A percentile compares a stretch with the other conserved stretches of the same genome.
Evolutionary conservation across 2,888 invertebrate genomes (phyloP).

Genomic region (Blastobasis adustella): DNA sequence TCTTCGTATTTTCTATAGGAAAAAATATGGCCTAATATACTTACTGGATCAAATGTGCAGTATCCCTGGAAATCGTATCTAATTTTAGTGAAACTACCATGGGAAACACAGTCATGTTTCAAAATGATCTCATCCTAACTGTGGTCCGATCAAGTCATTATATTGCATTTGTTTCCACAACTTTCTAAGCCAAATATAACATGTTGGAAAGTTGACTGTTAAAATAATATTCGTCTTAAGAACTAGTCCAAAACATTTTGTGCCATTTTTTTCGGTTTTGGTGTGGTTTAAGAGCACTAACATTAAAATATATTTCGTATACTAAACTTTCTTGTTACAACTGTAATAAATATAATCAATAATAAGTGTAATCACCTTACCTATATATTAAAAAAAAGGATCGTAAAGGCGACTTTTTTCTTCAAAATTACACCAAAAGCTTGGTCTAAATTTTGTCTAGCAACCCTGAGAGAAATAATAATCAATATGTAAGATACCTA

Average conservation of each 20-base stretch:
- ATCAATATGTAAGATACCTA: too few relatives aligned
- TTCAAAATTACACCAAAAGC: too few relatives aligned
- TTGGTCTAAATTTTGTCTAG: too few relatives aligned
- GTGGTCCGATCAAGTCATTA: conserved; percentile 57
- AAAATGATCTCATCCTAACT: conserved; percentile 64
- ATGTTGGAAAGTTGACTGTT: background rate
- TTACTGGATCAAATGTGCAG: conserved; percentile 38
- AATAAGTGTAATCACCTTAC: too few relatives aligned
- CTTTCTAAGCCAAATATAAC: conserved; percentile 29
- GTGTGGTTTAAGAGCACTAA: too few relatives aligned
- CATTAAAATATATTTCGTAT: too few relatives aligned
- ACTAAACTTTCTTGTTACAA: too few relatives aligned
- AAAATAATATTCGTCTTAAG: conserved; percentile 8
- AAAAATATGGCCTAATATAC: conserved; percentile 5
- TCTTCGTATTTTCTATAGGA: too few relatives aligned
- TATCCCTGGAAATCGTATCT: conserved; percentile 31
- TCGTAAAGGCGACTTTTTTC: too few relatives aligned
- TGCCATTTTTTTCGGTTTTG: conserved; percentile 32
- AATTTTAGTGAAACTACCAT: conserved; percentile 6
- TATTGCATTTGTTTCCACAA: conserved; percentile 45
- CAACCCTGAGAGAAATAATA: too few relatives aligned
- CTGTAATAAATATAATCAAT: too few relatives aligned
- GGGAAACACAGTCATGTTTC: conserved; percentile 36
- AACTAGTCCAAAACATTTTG: conserved; percentile 42
- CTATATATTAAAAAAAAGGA: too few relatives aligned